phyloP scores from a whole-genome alignment of 2,797 vertebrate genomes.

The Octomys mimax region DNA sequence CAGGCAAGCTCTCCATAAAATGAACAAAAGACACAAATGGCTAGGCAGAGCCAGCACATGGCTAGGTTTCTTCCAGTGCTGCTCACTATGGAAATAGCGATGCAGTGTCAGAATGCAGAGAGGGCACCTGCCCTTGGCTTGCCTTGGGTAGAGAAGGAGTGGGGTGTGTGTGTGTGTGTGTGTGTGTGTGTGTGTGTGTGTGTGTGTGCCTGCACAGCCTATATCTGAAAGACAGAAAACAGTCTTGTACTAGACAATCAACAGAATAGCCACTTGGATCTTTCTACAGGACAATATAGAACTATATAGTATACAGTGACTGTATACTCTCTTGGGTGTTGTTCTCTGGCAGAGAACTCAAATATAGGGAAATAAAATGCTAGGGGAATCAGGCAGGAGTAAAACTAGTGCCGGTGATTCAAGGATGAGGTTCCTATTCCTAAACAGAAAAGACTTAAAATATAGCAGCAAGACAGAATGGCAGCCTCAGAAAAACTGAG shows the following conservation, averaged over 20 bases:
- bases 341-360: neutral
- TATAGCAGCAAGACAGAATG: neutral
- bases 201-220: neutral
- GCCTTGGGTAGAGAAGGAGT: neutral
- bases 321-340: neutral
- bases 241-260: neutral
- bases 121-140: neutral
- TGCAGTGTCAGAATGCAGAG: neutral
- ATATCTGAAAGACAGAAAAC: neutral
- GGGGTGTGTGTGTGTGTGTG: neutral
- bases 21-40: neutral
- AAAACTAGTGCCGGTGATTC: neutral
- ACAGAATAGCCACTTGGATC: neutral
- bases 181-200: neutral
- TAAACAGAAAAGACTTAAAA: neutral
- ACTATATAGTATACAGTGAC: neutral
- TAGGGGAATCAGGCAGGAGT: neutral
- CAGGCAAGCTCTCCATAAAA: neutral
- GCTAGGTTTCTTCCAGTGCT: neutral
- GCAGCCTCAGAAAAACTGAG: neutral
- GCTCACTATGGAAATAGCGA: neutral
- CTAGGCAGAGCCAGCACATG: neutral
- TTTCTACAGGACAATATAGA: neutral
- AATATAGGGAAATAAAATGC: neutral
- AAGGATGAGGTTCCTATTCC: neutral